Evolutionary conservation across 2,113 vertebrate species (phyloP).

Genomic region (Stomatorhinus ivindoensis): DNA sequence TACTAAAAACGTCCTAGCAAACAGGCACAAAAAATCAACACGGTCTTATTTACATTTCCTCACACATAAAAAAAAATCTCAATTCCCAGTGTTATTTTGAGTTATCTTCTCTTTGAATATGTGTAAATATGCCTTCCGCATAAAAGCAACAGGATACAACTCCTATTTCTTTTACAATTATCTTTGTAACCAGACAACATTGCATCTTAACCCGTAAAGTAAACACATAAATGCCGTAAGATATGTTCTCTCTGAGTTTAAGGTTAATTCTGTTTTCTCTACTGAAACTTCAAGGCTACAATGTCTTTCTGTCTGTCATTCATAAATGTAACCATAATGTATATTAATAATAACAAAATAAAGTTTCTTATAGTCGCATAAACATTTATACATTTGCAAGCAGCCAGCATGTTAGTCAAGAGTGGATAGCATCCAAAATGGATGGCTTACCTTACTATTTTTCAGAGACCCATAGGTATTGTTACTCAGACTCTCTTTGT

Average conservation of each 20-base stretch:
- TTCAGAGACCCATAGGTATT: conserved; percentile 67
- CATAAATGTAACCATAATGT: not conserved
- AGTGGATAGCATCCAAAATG: not conserved
- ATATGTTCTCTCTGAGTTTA: not conserved
- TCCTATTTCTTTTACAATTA: not conserved
- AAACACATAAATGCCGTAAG: not conserved
- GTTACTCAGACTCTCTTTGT: conserved; percentile 83
- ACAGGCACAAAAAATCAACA: conserved; percentile 21
- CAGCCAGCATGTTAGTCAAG: not conserved
- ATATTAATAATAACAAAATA: not conserved
- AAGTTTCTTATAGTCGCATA: not conserved
- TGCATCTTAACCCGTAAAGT: not conserved
- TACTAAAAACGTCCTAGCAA: conserved; percentile 20
- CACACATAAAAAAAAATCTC: conserved; percentile 40
- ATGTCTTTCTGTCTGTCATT: not conserved
- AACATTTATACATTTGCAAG: not conserved
- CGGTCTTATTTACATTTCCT: conserved; percentile 43
- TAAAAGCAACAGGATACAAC: not conserved
- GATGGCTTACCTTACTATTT: conserved; percentile 73
- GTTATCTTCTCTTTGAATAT: not conserved
- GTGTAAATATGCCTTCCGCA: not conserved
- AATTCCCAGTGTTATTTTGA: not conserved
- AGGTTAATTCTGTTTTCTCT: not conserved
- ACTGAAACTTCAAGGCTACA: not conserved
- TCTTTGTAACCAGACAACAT: not conserved